Percentiles rank a stretch among this genome's conserved stretches.
Conservation (phyloP, 2,797 vertebrate genomes). For the Chelonia mydas region DNA sequence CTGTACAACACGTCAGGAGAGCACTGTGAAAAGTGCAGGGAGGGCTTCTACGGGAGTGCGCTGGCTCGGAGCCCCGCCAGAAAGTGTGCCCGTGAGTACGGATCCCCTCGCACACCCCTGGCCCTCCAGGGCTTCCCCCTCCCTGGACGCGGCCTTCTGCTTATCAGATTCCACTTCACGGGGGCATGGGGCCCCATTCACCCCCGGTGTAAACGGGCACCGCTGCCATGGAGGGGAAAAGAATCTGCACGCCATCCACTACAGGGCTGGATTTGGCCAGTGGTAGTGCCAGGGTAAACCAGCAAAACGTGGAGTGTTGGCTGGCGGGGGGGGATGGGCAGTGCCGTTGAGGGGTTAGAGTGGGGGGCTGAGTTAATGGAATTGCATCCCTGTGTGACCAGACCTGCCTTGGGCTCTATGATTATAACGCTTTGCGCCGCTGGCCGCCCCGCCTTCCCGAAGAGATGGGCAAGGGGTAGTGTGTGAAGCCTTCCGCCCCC, state of each 20-base stretch:
- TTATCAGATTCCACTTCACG: not conserved
- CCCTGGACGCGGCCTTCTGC: not conserved
- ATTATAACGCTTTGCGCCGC: not conserved
- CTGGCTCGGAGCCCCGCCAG: conserved; percentile 55
- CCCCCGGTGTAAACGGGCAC: not conserved
- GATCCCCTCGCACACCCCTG: rapidly evolving
- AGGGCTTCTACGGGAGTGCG: conserved; percentile 88
- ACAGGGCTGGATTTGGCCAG: not conserved
- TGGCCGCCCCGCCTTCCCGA: not conserved
- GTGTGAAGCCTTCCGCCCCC: not conserved
- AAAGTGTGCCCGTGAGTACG: conserved; percentile 88
- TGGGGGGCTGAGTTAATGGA: not conserved
- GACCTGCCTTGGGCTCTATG: not conserved
- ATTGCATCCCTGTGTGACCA: not conserved
- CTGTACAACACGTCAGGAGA: conserved; percentile 87
- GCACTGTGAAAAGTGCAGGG: conserved; percentile 85
- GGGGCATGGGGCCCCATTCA: not conserved
- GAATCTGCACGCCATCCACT: not conserved
- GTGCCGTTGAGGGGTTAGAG: not conserved
- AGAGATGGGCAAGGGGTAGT: not conserved
- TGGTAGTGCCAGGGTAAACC: not conserved
- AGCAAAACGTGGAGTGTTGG: not conserved
- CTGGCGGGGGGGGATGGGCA: too few relatives aligned
- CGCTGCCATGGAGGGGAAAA: not conserved
- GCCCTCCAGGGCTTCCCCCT: rapidly evolving